Evolutionary conservation across 2,113 vertebrate genomes (phyloP).

Genomic region (Chaetodon auriga): DNA sequence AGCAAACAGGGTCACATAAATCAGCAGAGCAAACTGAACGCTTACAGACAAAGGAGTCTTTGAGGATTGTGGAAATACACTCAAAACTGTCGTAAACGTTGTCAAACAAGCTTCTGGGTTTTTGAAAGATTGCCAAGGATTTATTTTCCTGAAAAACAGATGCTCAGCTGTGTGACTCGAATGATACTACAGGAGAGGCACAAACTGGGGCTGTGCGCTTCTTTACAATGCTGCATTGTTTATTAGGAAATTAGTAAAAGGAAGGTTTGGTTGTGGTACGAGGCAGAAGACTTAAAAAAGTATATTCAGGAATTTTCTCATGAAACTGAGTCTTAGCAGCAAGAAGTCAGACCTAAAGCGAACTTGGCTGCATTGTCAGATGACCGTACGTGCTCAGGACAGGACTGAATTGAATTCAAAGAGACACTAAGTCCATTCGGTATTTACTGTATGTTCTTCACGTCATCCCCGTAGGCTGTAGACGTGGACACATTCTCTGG

Average conservation of each 20-base stretch:
- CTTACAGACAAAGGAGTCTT: neutral
- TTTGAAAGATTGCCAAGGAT: neutral
- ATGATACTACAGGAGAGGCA: constrained; percentile 3
- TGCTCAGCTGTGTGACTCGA: neutral
- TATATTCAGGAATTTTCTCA: neutral
- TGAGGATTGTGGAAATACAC: neutral
- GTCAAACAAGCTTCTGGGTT: neutral
- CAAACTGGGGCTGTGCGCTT: neutral
- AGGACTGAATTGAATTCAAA: constrained; percentile 21
- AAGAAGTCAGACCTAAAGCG: neutral
- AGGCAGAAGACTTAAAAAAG: neutral
- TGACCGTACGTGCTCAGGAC: neutral
- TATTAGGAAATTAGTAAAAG: neutral
- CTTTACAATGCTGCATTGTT: constrained; percentile 16
- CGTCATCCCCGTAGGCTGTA: constrained; percentile 1
- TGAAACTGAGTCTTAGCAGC: neutral
- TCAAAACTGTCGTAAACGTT: neutral
- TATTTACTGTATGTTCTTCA: constrained; percentile 37
- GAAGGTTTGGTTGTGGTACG: neutral
- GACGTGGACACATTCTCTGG: neutral
- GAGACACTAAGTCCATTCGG: constrained; percentile 47
- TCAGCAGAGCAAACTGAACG: neutral
- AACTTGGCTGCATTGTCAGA: neutral
- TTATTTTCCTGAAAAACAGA: constrained; percentile 2
- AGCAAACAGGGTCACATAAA: neutral